Evolutionary conservation across 2,113 vertebrate genomes (phyloP), one percentile per base, ranked within the genome.

Genomic region (Micromys minutus): DNA sequence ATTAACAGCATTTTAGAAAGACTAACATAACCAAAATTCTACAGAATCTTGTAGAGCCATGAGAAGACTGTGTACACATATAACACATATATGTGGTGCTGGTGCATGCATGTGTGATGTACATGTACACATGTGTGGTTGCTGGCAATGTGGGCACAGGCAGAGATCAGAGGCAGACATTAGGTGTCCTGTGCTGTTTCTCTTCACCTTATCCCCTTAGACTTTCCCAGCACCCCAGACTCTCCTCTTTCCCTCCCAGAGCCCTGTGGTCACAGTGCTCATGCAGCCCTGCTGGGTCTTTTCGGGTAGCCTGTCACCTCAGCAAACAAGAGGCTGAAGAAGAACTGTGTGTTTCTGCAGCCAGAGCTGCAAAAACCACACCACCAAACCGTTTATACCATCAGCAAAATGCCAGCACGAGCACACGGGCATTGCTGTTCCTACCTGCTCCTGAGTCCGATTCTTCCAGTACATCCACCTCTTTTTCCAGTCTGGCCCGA

Each of bases 401-500:
- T 42, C 36, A 57, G 17, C 2, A 39, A 72, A 87, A n/a, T 26
- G 50, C 12, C 17, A 91, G 19, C 47, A 55, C 13, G 34, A 77
- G 47, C 69, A 26, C 21, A 89, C 42, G 77, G 29, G 72, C 34
- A 22, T 47, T 3, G 42, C 74, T 91, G 45, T 61, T 94, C 88
- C 97, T 96, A 99, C 99, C 99, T 99, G 99, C 42, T 99, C 99
- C 97, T 99, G 98, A 75, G 99, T 98, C 31, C 99, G 99, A 91
- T 98, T 99, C 87, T 81, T 98, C 99, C 99, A 99, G 95, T 98
- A 97, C 13, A 99, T 17, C 99, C 99, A 99, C n/a, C 99, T 98
- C 97, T 99, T 98, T 97, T 98, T 99, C 99, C 99, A 99, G 85
- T 99, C 98, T 93, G 99, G 99, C 47, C 99, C 99, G 77, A 99